Evolutionary conservation across 2,797 vertebrate genomes (phyloP).

Genomic region (Gymnocypris eckloni): DNA sequence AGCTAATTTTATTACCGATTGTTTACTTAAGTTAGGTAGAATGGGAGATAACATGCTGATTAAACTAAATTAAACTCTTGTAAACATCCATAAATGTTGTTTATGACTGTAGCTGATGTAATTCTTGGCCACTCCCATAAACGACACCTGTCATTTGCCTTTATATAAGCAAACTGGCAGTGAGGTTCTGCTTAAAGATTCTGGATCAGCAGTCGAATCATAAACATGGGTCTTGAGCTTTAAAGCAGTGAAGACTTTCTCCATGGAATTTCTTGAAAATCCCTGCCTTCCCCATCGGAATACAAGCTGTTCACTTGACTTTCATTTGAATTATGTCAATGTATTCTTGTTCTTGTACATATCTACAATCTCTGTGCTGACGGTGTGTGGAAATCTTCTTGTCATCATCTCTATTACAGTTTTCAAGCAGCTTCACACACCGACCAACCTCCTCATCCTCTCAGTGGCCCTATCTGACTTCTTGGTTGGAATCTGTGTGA

Average conservation of each 20-base stretch:
- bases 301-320: background rate
- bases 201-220: background rate
- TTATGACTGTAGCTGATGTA: background rate
- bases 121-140: background rate
- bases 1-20: background rate
- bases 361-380: conserved; percentile 29
- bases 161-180: background rate
- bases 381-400: conserved; percentile 31
- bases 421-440: conserved; percentile 33
- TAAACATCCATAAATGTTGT: no score
- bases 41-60: background rate
- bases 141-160: background rate
- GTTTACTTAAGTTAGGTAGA: background rate
- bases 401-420: conserved; percentile 28
- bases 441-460: conserved; percentile 40
- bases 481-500: conserved; percentile 27
- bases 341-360: conserved; percentile 13
- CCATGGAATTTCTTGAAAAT: background rate
- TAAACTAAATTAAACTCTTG: background rate
- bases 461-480: conserved; percentile 46
- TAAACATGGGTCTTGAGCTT: background rate
- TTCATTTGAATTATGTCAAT: conserved; percentile 18
- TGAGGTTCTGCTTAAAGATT: background rate
- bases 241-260: background rate
- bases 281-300: conserved; percentile 1